Percentiles rank a stretch among this genome's conserved stretches.
These are phyloP conservation scores for Gastracanthus pulcherrimus DNA, from an alignment of 2,888 invertebrate genomes.

Conservation along the genomic window DNA sequence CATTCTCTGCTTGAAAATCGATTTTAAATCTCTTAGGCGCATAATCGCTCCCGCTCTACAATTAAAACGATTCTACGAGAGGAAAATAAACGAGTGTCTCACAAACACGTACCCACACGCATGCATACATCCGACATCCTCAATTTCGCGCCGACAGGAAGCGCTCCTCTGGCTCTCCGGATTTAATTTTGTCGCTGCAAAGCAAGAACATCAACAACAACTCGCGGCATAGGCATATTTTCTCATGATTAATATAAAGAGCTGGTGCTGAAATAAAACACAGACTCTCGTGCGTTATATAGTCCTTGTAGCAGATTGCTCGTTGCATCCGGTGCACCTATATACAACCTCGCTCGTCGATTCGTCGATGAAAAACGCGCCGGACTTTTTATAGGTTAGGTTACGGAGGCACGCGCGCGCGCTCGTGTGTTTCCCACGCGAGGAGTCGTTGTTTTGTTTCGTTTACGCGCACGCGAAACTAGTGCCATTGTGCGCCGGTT, in stretches of 20 bases:
- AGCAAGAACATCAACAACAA: background rate
- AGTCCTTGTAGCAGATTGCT: background rate
- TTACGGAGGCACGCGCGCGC: background rate
- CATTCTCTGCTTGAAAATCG: slow-evolving; percentile 1
- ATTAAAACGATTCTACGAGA: slow-evolving; percentile 20
- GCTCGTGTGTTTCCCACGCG: background rate
- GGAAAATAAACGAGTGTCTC: slow-evolving; percentile 14
- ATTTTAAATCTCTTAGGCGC: slow-evolving; percentile 1
- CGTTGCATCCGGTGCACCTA: background rate
- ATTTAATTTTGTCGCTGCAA: background rate
- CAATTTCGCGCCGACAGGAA: slow-evolving; percentile 33
- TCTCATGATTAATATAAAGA: too few species aligned
- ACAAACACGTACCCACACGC: background rate
- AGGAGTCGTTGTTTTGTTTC: too few species aligned
- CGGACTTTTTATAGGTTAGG: background rate
- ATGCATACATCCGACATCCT: slow-evolving; percentile 14
- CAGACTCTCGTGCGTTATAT: background rate
- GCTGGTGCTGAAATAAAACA: too few species aligned
- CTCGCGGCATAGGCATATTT: too few species aligned
- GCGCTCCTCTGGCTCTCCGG: background rate
- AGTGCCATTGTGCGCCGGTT: background rate
- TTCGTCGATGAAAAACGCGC: background rate
- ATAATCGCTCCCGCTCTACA: background rate
- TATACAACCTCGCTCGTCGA: background rate
- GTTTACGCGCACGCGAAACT: too few species aligned